phyloP scores from a whole-genome alignment of 2,888 invertebrate species.

The Rhagium mordax region DNA sequence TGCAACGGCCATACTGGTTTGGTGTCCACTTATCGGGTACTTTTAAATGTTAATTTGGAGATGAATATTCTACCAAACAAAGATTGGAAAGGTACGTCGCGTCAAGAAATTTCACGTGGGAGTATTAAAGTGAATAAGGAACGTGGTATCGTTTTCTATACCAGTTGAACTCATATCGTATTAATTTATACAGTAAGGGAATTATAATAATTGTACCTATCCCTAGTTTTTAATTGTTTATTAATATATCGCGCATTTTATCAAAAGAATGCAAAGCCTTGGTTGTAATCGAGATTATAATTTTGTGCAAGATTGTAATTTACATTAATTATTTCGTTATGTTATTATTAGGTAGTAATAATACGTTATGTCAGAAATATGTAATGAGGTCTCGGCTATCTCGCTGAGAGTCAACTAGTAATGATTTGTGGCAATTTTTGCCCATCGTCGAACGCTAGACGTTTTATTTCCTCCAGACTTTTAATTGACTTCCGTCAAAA shows the following conservation, averaged over 20 bases:
- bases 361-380: background rate
- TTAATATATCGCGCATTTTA: background rate
- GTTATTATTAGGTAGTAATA: background rate
- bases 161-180: background rate
- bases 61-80: conserved; percentile 2
- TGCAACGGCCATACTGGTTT: background rate
- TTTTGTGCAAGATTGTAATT: background rate
- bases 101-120: conserved; percentile 7
- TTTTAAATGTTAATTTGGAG: background rate
- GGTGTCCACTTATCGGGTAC: background rate
- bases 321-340: background rate
- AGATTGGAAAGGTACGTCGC: conserved; percentile 14
- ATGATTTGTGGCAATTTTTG: background rate
- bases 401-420: background rate
- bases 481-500: background rate
- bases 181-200: background rate
- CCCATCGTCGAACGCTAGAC: background rate
- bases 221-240: background rate
- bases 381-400: background rate
- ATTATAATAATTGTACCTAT: background rate
- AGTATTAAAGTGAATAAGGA: conserved; percentile 6
- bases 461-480: background rate
- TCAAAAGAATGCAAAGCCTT: background rate
- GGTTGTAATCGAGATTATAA: background rate
- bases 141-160: background rate